Evolutionary conservation across 2,113 vertebrate genomes (phyloP), one percentile per base, ranked within the genome.

Genomic region (Prolemur simus): DNA sequence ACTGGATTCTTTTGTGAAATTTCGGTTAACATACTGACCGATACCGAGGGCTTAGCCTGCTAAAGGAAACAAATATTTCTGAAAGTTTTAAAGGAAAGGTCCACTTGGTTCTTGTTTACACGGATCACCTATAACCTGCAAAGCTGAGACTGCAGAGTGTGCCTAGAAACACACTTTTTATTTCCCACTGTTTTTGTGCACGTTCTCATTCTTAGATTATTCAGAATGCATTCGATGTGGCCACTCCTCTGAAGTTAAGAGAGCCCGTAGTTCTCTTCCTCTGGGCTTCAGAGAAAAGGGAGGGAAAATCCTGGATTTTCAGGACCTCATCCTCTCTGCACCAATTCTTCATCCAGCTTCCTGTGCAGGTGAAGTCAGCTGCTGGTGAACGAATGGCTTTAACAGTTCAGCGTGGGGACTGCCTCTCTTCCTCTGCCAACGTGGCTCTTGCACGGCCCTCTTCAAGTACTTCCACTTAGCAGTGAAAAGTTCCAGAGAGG

Each of bases 51-150:
- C 91, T 97, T 96, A 85, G 58, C 60, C 78, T 89, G 74, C 89
- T 80, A 45, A 92, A 83, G 82, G 60, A 95, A 97, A 94, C 68
- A 69, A 95, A 74, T 54, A 34, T 71, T 85, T 90, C 87, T 39
- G 52, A 96, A 96, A 15, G 34, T 84, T 42, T 92, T 87, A 32
- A 66, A 91, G 94, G 69, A 96, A 96, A 84, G 73, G 25, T 78
- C 37, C 34, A 64, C 34, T 71, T 85, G 34, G 3, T 32, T 64
- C 32, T 77, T 91, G 27, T 54, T 63, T 56, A 32, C 49, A 21
- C 10, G 56, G 68, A 92, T 47, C 39, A 52, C 29, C 42, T 49
- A 12, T 56, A 60, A 21, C 39, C 29, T 21, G 76, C 23, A 60
- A 52, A 76, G 25, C 27, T 37, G 69, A 90, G 60, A 42, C 15